Conservation (phyloP, 2,113 vertebrate species). For the Rissa tridactyla region DNA sequence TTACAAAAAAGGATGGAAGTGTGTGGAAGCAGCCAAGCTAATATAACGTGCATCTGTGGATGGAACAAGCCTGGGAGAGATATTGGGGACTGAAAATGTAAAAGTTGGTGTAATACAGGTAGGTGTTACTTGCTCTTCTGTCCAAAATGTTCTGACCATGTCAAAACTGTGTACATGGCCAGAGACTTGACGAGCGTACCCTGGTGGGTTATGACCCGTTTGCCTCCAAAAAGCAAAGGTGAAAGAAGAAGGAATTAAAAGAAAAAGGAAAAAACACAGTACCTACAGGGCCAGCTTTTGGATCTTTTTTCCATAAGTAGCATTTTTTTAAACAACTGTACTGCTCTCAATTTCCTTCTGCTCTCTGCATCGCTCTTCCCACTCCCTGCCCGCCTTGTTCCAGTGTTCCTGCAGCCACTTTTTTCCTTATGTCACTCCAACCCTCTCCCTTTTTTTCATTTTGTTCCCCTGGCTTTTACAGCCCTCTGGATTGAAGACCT, state of each 20-base stretch:
- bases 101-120: neutral
- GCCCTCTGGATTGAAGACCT: neutral
- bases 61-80: neutral
- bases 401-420: neutral
- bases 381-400: neutral
- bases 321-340: neutral
- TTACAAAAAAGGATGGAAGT: neutral
- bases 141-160: neutral
- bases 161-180: neutral
- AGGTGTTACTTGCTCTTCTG: neutral
- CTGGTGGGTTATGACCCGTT: neutral
- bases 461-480: neutral
- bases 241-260: neutral
- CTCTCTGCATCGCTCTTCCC: neutral
- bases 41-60: neutral
- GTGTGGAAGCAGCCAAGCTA: neutral
- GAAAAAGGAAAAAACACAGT: rapidly evolving
- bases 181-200: neutral
- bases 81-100: neutral
- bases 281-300: neutral
- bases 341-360: neutral
- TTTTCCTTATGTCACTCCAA: neutral
- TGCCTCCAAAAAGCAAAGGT: neutral
- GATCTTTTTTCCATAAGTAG: neutral
- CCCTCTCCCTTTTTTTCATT: neutral